A percentile compares a stretch with the other conserved stretches of the same genome.
These are phyloP conservation scores for Cavia porcellus DNA, from an alignment of 2,113 vertebrate species.

Conservation along the genomic window DNA sequence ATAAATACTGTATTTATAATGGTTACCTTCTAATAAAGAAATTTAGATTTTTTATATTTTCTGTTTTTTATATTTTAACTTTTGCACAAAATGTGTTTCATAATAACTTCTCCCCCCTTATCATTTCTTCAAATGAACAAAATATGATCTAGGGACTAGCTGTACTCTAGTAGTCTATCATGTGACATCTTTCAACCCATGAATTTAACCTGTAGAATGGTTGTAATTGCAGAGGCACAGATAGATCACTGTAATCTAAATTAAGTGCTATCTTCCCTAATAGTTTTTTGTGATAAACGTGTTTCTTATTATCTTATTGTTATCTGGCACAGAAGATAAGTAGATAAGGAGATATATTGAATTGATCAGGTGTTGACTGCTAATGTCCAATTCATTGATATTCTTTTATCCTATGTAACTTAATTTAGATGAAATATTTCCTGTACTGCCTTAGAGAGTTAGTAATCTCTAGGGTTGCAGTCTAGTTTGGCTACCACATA, in stretches of 20 bases:
- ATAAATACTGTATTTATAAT: slow-evolving; percentile 57
- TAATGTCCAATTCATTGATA: slow-evolving; percentile 47
- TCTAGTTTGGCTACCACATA: slow-evolving; percentile 46
- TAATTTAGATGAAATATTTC: slow-evolving; percentile 57
- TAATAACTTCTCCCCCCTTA: slow-evolving; percentile 12
- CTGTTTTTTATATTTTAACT: slow-evolving; percentile 46
- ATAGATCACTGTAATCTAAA: slow-evolving; percentile 77
- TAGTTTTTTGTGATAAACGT: slow-evolving; percentile 70
- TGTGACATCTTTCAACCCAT: slow-evolving; percentile 65
- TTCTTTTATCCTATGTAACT: slow-evolving; percentile 16
- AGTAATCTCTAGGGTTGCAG: slow-evolving; percentile 53
- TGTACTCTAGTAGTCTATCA: slow-evolving; percentile 60
- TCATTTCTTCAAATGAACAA: slow-evolving; percentile 69
- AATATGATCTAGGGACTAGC: slow-evolving; percentile 6
- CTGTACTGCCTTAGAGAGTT: slow-evolving; percentile 30
- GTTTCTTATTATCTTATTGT: slow-evolving; percentile 72
- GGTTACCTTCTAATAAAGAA: slow-evolving; percentile 16
- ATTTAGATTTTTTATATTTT: slow-evolving; percentile 50
- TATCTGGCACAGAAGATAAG: slow-evolving; percentile 3
- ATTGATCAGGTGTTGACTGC: slow-evolving; percentile 9
- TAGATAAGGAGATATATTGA: slow-evolving; percentile 49
- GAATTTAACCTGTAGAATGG: slow-evolving; percentile 70
- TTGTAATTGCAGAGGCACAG: slow-evolving; percentile 76
- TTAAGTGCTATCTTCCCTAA: slow-evolving; percentile 72
- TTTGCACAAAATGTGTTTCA: slow-evolving; percentile 57